Percentiles rank a stretch among this genome's conserved stretches.
These are phyloP conservation scores for Allacma fusca DNA, from an alignment of 2,888 invertebrate genomes.

Conservation along the genomic window DNA sequence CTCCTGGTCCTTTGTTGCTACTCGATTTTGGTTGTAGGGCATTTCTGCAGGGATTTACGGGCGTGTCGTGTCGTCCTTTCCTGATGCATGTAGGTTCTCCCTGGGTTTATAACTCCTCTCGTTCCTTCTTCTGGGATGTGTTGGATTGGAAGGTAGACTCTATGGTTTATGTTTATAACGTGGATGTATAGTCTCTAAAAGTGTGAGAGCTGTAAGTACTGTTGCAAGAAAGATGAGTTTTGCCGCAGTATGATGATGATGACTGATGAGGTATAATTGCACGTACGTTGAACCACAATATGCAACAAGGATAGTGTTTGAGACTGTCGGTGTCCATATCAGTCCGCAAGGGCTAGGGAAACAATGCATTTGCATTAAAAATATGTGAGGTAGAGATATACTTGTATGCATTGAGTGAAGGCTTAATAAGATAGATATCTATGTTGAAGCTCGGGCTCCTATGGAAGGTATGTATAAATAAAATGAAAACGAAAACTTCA, in stretches of 20 bases:
- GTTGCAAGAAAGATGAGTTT: conserved; percentile 9
- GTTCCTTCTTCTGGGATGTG: background rate
- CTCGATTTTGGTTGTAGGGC: conserved; percentile 13
- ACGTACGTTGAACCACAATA: conserved; percentile 11
- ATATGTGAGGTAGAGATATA: too few species aligned
- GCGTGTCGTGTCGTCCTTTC: conserved; percentile 13
- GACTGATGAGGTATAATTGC: conserved; percentile 14
- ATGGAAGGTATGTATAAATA: too few species aligned
- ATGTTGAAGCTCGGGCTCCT: too few species aligned
- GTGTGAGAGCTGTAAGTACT: background rate
- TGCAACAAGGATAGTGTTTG: background rate
- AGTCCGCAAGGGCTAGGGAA: too few species aligned
- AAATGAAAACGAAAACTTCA: too few species aligned
- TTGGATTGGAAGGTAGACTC: too few species aligned
- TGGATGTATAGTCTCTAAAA: too few species aligned
- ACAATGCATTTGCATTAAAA: too few species aligned
- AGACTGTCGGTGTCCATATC: background rate
- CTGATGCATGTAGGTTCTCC: conserved; percentile 4
- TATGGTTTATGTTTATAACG: too few species aligned
- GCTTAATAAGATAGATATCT: too few species aligned
- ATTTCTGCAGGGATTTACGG: conserved; percentile 16
- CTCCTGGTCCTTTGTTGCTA: conserved; percentile 16
- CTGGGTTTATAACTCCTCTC: background rate
- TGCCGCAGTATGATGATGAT: conserved; percentile 21
- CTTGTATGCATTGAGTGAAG: too few species aligned